A percentile compares a stretch with the other conserved stretches of the same genome.
These are phyloP conservation scores for Batillaria attramentaria DNA, from an alignment of 1,140 invertebrate genomes.

Conservation along the genomic window DNA sequence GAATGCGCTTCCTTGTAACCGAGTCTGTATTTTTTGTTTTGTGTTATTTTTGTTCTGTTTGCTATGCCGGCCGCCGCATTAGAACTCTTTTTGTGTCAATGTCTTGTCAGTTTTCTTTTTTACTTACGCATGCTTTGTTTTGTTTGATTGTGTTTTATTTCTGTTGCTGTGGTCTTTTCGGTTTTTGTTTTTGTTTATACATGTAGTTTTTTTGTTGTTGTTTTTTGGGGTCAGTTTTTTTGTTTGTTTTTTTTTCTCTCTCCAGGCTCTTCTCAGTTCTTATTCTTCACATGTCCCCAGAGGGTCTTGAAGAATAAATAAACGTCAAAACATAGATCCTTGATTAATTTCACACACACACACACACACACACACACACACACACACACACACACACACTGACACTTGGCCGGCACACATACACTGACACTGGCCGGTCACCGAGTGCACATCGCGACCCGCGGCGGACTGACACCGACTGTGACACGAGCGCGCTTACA, in stretches of 20 bases:
- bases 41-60: background rate
- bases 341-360: too few species aligned
- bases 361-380: background rate
- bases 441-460: background rate
- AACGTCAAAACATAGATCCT: too few species aligned
- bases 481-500: background rate
- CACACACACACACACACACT: constrained; percentile 1
- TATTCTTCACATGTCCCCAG: background rate
- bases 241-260: background rate
- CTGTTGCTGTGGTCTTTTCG: background rate
- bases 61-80: too few species aligned
- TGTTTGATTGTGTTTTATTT: background rate
- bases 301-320: too few species aligned
- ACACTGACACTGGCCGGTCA: background rate
- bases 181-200: background rate
- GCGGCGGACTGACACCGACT: background rate
- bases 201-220: background rate
- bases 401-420: background rate
- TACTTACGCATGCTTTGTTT: too few species aligned
- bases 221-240: background rate
- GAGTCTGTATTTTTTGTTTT: background rate
- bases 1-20: background rate
- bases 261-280: background rate
- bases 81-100: too few species aligned
- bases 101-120: too few species aligned